Evolutionary conservation across 1,140 invertebrate species (phyloP).

Genomic region (Neodiprion virginianus): DNA sequence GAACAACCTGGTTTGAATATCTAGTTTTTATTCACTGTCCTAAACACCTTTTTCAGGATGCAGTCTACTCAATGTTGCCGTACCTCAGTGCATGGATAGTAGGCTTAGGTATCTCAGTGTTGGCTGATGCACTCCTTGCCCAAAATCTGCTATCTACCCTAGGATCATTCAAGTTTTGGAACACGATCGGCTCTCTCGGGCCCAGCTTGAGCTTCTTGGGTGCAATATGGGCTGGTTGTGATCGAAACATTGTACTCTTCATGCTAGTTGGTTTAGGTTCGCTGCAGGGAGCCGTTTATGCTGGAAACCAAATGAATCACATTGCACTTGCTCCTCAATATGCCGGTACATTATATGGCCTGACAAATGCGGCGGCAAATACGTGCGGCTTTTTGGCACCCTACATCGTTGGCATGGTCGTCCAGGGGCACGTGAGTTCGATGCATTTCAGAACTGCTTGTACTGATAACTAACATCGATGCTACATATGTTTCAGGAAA

Average conservation of each 20-base stretch:
- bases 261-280: constrained; percentile 75
- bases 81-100: constrained; percentile 68
- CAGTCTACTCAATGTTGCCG: constrained; percentile 54
- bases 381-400: constrained; percentile 88
- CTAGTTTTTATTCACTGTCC: too few relatives aligned
- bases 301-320: constrained; percentile 88
- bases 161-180: constrained; percentile 78
- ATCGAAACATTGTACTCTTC: constrained; percentile 72
- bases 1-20: too few relatives aligned
- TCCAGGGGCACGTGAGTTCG: constrained; percentile 70
- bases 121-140: constrained; percentile 74
- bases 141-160: constrained; percentile 69
- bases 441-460: not conserved
- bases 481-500: constrained; percentile 69
- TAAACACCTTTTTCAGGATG: constrained; percentile 32
- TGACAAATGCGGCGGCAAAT: constrained; percentile 88
- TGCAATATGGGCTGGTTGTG: constrained; percentile 79
- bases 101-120: constrained; percentile 72
- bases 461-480: not conserved
- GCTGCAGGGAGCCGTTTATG: constrained; percentile 76
- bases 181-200: constrained; percentile 74
- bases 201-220: constrained; percentile 77
- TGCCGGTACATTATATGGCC: constrained; percentile 87
- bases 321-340: constrained; percentile 85
- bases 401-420: constrained; percentile 76